Base-by-base conservation (phyloP, 2,888 invertebrate species). In the Diloba caeruleocephala region DNA sequence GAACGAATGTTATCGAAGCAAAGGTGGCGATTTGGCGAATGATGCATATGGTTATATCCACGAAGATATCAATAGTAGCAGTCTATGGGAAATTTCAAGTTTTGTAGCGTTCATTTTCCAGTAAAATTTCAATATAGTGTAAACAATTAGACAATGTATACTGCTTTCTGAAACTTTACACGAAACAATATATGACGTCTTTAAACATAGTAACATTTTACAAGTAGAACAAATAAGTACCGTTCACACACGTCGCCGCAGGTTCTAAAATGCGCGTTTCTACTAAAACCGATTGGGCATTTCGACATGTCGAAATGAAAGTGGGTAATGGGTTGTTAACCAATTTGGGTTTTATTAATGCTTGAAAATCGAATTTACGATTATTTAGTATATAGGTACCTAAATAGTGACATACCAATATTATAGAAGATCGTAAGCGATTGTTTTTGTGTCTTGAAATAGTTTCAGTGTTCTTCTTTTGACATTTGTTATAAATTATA, bases 241-340 rank as follows among this genome's bases (percentile, higher is more conserved):
- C 67, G 68, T 70, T 74, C 28, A 50, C 36, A 48, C 56, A 57
- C 49, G 59, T 49, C 55, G 54, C 48, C 54, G 51, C 60, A 31
- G 13, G 39, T 71, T 68, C 63, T 48, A 25, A 55, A 61, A 46
- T 52, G 44, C 43, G 48, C 39, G 48, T 64, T 68, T 68, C 51
- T 42, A 17, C 32, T 32, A 43, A 62, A 51, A 39, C 21, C 28
- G 34, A 58, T 43, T 39, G n/a, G n/a, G n/a, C n/a, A 54, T 71
- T 62, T 65, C 65, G 26, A 70, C 59, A 79, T 71, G 64, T 63
- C 66, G 37, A 67, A 65, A 66, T 49, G 52, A 69, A 67, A 70
- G 64, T 65, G 65, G 61, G 61, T 65, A 55, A 66, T 66, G 59
- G 53, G 49, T 57, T 68, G 49, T 73, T 73, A 71, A 69, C 69